Conservation (phyloP, 92 coral and sea anemone species). For the Epizoanthus illoricatus region DNA sequence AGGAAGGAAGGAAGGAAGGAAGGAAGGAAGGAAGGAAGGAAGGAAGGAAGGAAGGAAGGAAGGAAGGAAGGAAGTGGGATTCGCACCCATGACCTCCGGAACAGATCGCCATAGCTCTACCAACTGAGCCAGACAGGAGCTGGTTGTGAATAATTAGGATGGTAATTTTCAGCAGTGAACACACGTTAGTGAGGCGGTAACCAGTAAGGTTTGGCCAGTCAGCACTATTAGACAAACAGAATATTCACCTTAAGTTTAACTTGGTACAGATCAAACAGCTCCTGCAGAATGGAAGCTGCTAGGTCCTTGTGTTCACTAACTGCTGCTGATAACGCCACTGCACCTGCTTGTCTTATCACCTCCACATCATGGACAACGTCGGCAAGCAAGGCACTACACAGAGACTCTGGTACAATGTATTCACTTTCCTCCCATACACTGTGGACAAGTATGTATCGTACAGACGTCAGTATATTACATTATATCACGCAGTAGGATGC, state of each 20-base stretch:
- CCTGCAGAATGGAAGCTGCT: conserved; percentile 61
- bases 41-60: no score
- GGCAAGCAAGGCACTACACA: conserved; percentile 75
- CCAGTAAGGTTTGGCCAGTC: no score
- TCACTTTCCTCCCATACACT: conserved; percentile 85
- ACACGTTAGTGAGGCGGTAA: no score
- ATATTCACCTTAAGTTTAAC: conserved; percentile 76
- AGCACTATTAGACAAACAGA: no score
- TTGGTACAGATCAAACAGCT: conserved; percentile 78
- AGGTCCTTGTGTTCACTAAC: conserved; percentile 65
- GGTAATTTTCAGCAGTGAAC: no score
- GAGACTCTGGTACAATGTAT: conserved; percentile 62
- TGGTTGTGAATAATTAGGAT: no score
- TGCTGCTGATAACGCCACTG: conserved; percentile 80
- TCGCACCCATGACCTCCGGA: no score
- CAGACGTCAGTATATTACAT: neutral
- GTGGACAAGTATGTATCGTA: neutral
- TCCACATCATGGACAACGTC: conserved; percentile 89
- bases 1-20: no score
- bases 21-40: no score
- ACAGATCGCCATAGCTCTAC: no score
- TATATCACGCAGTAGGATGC: neutral
- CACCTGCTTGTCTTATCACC: conserved; percentile 75
- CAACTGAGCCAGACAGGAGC: no score
- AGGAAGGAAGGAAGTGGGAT: no score